Conservation (phyloP, 2,113 vertebrate species). For the Rattus rattus region DNA sequence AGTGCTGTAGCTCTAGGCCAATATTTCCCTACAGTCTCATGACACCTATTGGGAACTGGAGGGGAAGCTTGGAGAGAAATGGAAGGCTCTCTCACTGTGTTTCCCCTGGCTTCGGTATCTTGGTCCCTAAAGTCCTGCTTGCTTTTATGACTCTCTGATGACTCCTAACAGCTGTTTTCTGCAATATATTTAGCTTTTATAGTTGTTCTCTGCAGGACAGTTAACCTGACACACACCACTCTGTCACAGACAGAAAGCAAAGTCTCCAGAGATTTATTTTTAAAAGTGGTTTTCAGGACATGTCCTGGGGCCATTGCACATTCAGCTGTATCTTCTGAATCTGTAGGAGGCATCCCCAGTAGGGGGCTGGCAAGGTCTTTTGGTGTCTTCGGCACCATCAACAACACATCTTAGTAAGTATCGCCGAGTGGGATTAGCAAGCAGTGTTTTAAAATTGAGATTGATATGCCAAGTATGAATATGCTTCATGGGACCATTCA, state of each 20-base stretch:
- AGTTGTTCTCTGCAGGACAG: constrained; percentile 72
- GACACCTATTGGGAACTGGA: neutral
- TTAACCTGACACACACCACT: constrained; percentile 72
- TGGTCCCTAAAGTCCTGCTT: constrained; percentile 56
- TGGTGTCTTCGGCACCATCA: neutral
- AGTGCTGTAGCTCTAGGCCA: neutral
- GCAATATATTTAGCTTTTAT: constrained; percentile 75
- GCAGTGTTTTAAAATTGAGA: constrained; percentile 33
- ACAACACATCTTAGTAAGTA: neutral
- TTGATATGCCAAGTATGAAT: neutral
- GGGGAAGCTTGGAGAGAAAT: neutral
- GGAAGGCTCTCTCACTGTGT: neutral
- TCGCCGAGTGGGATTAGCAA: neutral
- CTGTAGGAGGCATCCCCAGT: neutral
- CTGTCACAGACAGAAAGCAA: constrained; percentile 70
- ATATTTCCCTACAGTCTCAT: neutral
- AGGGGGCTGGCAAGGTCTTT: constrained; percentile 5
- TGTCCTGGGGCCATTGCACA: constrained; percentile 35
- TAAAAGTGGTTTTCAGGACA: constrained; percentile 68
- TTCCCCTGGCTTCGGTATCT: constrained; percentile 52
- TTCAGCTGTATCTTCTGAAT: constrained; percentile 33
- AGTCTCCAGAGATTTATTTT: constrained; percentile 74
- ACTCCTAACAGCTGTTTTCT: constrained; percentile 74
- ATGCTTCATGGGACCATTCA: neutral
- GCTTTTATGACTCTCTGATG: constrained; percentile 65